A percentile compares a stretch with the other conserved stretches of the same genome.
Evolutionary conservation across 2,888 invertebrate species (phyloP).

Genomic region (Lasius fuliginosus): DNA sequence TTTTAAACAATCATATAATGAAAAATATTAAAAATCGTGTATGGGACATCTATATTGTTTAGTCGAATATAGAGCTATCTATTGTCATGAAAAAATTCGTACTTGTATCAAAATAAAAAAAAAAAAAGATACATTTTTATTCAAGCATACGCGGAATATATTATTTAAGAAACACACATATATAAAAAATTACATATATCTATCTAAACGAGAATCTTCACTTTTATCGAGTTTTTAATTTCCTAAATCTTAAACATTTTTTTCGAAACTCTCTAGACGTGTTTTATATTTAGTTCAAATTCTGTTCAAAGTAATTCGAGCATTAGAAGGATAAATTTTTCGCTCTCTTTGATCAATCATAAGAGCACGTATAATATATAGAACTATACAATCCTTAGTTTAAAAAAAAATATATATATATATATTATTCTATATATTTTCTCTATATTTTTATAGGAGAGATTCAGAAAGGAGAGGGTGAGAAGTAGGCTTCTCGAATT

Average conservation of each 20-base stretch:
- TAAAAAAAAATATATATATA: not conserved
- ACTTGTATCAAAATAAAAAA: not conserved
- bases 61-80: no score
- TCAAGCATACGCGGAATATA: not conserved
- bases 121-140: not conserved
- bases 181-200: not conserved
- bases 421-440: not conserved
- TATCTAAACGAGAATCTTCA: not conserved
- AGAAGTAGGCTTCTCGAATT: slow-evolving; percentile 3
- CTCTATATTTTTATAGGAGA: not conserved
- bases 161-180: not conserved
- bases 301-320: not conserved
- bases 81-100: no score
- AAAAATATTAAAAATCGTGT: not conserved
- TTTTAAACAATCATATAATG: not conserved
- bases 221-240: slow-evolving; percentile 3
- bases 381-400: not conserved
- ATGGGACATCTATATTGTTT: no score
- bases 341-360: not conserved
- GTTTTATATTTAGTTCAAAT: not conserved
- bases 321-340: not conserved
- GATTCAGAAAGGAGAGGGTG: not conserved
- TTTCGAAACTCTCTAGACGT: not conserved
- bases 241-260: not conserved
- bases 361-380: no score